These are phyloP conservation scores for Stigmatopora argus DNA, from an alignment of 2,113 vertebrate genomes.

Conservation along the genomic window DNA sequence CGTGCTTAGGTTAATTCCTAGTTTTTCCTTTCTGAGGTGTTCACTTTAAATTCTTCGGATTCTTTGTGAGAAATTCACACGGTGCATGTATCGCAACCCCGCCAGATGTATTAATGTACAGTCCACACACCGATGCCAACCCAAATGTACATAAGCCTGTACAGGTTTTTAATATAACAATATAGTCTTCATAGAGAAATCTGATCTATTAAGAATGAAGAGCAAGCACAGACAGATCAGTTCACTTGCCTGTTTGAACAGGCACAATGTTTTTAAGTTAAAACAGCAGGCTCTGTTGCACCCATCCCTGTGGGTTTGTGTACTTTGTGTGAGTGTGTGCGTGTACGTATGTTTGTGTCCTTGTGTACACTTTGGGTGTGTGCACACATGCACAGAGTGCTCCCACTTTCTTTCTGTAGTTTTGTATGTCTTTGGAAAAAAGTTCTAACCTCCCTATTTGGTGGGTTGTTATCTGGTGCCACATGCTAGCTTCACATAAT, in stretches of 20 bases:
- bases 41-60: neutral
- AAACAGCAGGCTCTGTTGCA: slow-evolving; percentile 18
- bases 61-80: neutral
- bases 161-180: neutral
- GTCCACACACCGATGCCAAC: neutral
- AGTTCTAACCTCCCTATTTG: slow-evolving; percentile 1
- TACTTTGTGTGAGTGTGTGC: neutral
- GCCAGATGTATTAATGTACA: neutral
- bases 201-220: neutral
- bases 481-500: neutral
- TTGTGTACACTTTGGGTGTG: neutral
- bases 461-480: neutral
- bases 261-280: slow-evolving; percentile 33
- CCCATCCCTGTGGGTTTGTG: neutral
- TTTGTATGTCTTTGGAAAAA: slow-evolving; percentile 20
- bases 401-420: slow-evolving; percentile 1
- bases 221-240: slow-evolving; percentile 16
- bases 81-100: too few relatives aligned
- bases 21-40: neutral
- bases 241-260: slow-evolving; percentile 40
- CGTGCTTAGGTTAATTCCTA: neutral
- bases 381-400: slow-evolving; percentile 1
- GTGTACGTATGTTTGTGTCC: neutral
- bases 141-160: neutral
- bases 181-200: neutral